Evolutionary conservation across 1,140 invertebrate species (phyloP).

Genomic region (Polypedilum vanderplanki): DNA sequence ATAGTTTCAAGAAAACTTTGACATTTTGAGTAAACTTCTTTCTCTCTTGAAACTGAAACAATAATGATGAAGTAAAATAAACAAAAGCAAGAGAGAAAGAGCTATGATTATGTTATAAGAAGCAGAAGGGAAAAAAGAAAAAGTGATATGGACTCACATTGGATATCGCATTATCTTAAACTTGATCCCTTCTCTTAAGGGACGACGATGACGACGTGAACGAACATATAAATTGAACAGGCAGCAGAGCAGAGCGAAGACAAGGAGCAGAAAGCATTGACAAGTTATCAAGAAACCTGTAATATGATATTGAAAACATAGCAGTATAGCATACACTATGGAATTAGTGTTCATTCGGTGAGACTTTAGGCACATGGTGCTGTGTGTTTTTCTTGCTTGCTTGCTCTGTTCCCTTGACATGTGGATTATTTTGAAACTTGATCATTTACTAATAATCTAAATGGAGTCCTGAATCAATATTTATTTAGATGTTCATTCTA

Average conservation of each 20-base stretch:
- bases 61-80: slow-evolving; percentile 10
- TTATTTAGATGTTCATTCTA: slow-evolving; percentile 28
- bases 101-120: no score
- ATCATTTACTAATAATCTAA: slow-evolving; percentile 28
- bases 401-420: slow-evolving; percentile 3
- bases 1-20: slow-evolving; percentile 7
- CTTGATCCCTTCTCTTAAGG: background rate
- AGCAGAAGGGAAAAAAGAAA: background rate
- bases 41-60: background rate
- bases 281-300: slow-evolving; percentile 17
- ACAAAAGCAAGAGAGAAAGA: background rate
- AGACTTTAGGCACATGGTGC: slow-evolving; percentile 3
- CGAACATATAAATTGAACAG: background rate
- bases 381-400: background rate
- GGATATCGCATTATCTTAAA: slow-evolving; percentile 18
- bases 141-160: background rate
- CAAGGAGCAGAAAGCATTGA: slow-evolving; percentile 4
- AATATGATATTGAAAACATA: slow-evolving; percentile 15
- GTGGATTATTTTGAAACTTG: slow-evolving; percentile 26
- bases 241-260: background rate
- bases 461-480: slow-evolving; percentile 27
- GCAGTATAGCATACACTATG: background rate
- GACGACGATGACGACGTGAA: background rate
- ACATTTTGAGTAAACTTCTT: slow-evolving; percentile 13
- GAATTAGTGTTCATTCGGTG: background rate